Conservation (phyloP, 2,797 vertebrate species). For the Rhinichthys osculus region DNA sequence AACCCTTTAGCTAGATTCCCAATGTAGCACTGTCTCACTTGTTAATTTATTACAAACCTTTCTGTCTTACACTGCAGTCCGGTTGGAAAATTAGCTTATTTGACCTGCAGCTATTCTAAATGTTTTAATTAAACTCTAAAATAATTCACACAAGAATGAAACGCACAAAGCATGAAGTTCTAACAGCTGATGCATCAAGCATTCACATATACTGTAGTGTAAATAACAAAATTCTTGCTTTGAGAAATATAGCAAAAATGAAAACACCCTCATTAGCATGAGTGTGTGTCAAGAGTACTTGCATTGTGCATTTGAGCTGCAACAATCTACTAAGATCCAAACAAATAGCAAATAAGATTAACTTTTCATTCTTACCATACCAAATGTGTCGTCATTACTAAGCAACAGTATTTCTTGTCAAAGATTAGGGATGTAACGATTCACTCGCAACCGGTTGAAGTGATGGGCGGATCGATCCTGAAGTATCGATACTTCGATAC, state of each 20-base stretch:
- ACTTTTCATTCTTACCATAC: background rate
- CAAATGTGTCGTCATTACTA: background rate
- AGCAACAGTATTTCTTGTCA: background rate
- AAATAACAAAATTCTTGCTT: background rate
- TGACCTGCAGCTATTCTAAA: background rate
- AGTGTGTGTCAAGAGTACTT: background rate
- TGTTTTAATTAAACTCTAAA: background rate
- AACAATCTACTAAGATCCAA: background rate
- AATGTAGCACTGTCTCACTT: background rate
- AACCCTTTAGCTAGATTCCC: no score
- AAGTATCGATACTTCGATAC: no score
- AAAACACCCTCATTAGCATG: background rate
- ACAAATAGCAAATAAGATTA: background rate
- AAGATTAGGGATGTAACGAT: no score
- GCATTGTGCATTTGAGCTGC: background rate
- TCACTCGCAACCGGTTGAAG: no score
- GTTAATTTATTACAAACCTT: background rate
- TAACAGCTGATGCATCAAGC: background rate
- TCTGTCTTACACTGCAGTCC: background rate
- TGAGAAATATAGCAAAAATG: background rate
- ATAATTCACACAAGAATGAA: background rate
- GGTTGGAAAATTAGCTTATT: background rate
- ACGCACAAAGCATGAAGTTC: background rate
- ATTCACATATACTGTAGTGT: background rate
- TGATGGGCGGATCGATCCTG: no score